Base-by-base conservation (phyloP, 2,113 vertebrate species). In the Boulengeromyrus knoepffleri region DNA sequence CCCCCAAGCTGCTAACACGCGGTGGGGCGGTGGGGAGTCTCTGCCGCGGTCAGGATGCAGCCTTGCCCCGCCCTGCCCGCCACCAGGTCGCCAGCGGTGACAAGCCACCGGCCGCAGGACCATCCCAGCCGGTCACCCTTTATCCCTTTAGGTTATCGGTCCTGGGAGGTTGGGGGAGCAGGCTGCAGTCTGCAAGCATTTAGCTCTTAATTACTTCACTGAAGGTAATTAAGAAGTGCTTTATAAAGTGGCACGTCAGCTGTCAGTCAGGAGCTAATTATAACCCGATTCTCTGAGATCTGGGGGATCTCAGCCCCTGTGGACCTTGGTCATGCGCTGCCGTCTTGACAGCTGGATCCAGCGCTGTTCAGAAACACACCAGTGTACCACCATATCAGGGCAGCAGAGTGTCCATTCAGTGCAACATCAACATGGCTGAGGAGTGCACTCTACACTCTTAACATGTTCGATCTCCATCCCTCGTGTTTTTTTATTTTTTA, bases 241-340 rank as follows among this genome's bases (percentile, higher is more conserved):
- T 27, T n/a, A 85, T 85, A 24, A 85, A 45, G 36, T n/a, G 83
- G 24, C 83, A 4, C 27, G 83, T 47, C 83, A 85, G 83, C 45
- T 85, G 83, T 47, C 83, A 85, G 24, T 58, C 24, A 88, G 27
- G 19, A 88, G 56, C 31, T 88, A 46, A 88, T 70, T 88, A 62
- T 80, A 85, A 12, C 0, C 19, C 10, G 39, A 49, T 47, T 85
- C 45, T 85, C 24, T n/a, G 24, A 47, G 10, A 85, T 47, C 45
- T 45, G 45, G 13, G 45, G 83, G 83, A 85, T 46, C 2, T n/a
- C 19, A 9, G 83, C 45, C 45, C 45, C 24, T 1, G 45, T 45
- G 45, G 83, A 85, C 45, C 45, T 4, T 4, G 45, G 42, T 85
- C 45, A 47, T 1, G 45, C 3, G 42, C 15, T 84, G 47, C 47